Base-by-base conservation (phyloP, 2,888 invertebrate genomes). In the Ornithoptera alexandrae region DNA sequence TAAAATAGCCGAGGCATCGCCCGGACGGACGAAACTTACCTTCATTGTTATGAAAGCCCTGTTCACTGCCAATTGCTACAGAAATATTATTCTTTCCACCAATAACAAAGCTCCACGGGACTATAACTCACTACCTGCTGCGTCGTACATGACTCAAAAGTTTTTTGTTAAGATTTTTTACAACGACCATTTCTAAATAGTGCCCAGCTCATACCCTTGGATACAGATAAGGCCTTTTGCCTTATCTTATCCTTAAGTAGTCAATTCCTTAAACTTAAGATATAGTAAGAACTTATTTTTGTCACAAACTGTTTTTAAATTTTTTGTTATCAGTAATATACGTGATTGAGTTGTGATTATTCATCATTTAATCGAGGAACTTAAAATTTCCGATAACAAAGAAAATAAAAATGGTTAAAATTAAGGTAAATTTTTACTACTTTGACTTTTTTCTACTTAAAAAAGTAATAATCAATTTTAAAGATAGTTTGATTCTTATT, bases 231-330 rank as follows among this genome's bases (percentile, higher is more conserved):
- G 81, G 77, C 76, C 76, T 81, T 73, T 78, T 77, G 73, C 72
- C 80, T 86, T 91, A 90, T 90, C 89, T 88, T 88, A 89, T 86
- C 87, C 75, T 69, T 76, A 68, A 76, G 78, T 78, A 79, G 78
- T 79, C 79, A 81, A 78, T 82, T 83, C 82, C 77, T 74, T 73
- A 79, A 83, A 50, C 30, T 59, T 63, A 6, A 67, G 60, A 67
- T 63, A 67, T 30, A 30, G 53, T 59, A 60, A 24, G 20, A n/a
- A 30, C n/a, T 72, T 73, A 74, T 75, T 76, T 68, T 68, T 65
- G 58, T n/a, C 24, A 12, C 15, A 46, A 42, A 65, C 65, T 36
- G 62, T 66, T 69, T 69, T 56, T 10, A 30, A 17, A 22, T 65
- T 69, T 61, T 36, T 57, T 36, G 42, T 67, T 53, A 39, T 59